Base-by-base conservation (phyloP, 1,140 invertebrate genomes). In the Myzus persicae region DNA sequence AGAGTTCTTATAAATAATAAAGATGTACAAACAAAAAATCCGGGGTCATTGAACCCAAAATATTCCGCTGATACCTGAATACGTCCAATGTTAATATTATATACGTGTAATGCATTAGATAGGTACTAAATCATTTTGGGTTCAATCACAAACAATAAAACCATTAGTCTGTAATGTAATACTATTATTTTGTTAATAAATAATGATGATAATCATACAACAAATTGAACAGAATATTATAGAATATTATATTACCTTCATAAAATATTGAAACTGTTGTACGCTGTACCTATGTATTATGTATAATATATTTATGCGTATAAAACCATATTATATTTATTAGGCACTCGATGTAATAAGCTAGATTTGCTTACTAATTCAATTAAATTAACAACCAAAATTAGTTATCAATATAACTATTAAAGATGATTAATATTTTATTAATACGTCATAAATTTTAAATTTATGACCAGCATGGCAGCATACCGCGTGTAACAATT, bases 401-500 rank as follows among this genome's bases (percentile, higher is more conserved):
- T 42, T 26, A 42, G 31, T 42, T 42, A 40, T 26, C 38, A 85
- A 42, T n/a, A 42, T n/a, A 44, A 31, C 26, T 26, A 85, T 31
- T 85, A 31, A 42, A 85, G 4, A 31, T 5, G 31, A 84, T 31
- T 84, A 84, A 9, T 46, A 36, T n/a, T 87, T 87, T 87, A 87
- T 46, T n/a, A 87, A 48, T 87, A 40, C 6, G 31, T 8, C 7
- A 20, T 87, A 87, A 36, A 36, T 46, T 44, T 87, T n/a, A 87
- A 42, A 85, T 46, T 87, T n/a, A 46, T 8, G 44, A 36, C 44
- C n/a, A 36, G 44, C 46, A 48, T 51, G 22, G 31, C n/a, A 36
- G 44, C 46, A 48, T 51, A 89, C 46, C 44, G 26, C 46, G 11
- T 89, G 87, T 89, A 89, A 89, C 87, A 89, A 87, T 51, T 87